Evolutionary conservation across 2,113 vertebrate species (phyloP).

Genomic region (Tupaia tana): DNA sequence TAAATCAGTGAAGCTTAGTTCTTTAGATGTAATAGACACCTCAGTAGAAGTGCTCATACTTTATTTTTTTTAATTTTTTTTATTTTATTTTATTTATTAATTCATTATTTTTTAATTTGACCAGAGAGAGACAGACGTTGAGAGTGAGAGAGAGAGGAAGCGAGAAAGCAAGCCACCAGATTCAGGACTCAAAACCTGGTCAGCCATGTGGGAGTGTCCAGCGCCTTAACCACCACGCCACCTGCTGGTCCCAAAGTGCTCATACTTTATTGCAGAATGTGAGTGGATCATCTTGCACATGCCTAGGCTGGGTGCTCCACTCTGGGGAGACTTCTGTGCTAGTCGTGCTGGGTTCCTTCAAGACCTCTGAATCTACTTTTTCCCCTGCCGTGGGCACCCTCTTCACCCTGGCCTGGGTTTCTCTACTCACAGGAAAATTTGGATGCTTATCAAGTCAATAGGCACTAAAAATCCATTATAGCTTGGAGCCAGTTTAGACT

Average conservation of each 20-base stretch:
- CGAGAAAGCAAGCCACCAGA: too few relatives aligned
- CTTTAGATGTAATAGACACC: background rate
- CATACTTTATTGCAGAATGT: background rate
- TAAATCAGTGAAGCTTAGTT: background rate
- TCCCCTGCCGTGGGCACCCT: background rate
- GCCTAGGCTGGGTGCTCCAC: too few relatives aligned
- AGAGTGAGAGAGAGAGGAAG: too few relatives aligned
- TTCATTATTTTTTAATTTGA: too few relatives aligned
- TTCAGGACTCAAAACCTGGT: too few relatives aligned
- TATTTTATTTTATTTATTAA: too few relatives aligned
- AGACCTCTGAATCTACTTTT: background rate
- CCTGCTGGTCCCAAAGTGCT: too few relatives aligned
- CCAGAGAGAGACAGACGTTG: too few relatives aligned
- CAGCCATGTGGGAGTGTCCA: too few relatives aligned
- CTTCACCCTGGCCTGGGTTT: background rate
- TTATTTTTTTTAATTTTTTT: too few relatives aligned
- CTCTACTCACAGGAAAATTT: background rate
- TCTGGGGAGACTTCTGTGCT: background rate
- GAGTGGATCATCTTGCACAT: background rate
- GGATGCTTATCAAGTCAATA: background rate
- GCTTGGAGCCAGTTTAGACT: background rate
- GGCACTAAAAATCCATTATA: background rate
- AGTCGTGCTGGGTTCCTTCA: too few relatives aligned
- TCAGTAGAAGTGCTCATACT: background rate
- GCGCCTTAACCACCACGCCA: too few relatives aligned